phyloP scores from a whole-genome alignment of 2,113 vertebrate species.

The Epinephelus lanceolatus region DNA sequence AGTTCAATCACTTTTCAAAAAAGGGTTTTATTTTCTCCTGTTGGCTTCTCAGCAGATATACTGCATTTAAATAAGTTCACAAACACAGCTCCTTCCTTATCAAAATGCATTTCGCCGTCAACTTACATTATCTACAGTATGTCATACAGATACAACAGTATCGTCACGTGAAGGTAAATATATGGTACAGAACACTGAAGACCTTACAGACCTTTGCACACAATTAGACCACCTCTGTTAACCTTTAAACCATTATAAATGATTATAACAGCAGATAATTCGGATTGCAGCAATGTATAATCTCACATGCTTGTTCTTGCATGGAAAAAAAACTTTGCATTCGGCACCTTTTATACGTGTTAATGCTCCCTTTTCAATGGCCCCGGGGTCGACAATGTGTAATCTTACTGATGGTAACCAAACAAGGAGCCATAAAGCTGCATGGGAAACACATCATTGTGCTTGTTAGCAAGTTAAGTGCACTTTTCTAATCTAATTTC shows the following conservation, averaged over 20 bases:
- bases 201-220: slow-evolving; percentile 77
- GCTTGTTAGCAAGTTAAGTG: slow-evolving; percentile 1
- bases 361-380: slow-evolving; percentile 7
- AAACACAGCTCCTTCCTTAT: slow-evolving; percentile 23
- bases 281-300: slow-evolving; percentile 45
- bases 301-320: slow-evolving; percentile 18
- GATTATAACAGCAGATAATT: slow-evolving; percentile 70
- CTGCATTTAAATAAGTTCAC: neutral
- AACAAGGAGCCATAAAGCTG: slow-evolving; percentile 14
- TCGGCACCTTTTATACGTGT: slow-evolving; percentile 24
- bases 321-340: slow-evolving; percentile 28
- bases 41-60: neutral
- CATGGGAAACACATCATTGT: neutral
- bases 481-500: neutral
- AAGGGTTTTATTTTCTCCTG: neutral
- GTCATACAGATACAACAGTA: slow-evolving; percentile 45
- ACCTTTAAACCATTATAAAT: slow-evolving; percentile 79
- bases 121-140: slow-evolving; percentile 29
- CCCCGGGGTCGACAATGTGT: slow-evolving; percentile 15
- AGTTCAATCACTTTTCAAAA: neutral
- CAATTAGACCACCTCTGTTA: slow-evolving; percentile 65
- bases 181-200: slow-evolving; percentile 43
- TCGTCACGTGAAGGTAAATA: slow-evolving; percentile 49
- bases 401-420: slow-evolving; percentile 8
- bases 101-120: slow-evolving; percentile 5